Base-by-base conservation (phyloP, 2,888 invertebrate genomes). In the Xylota sylvarum region DNA sequence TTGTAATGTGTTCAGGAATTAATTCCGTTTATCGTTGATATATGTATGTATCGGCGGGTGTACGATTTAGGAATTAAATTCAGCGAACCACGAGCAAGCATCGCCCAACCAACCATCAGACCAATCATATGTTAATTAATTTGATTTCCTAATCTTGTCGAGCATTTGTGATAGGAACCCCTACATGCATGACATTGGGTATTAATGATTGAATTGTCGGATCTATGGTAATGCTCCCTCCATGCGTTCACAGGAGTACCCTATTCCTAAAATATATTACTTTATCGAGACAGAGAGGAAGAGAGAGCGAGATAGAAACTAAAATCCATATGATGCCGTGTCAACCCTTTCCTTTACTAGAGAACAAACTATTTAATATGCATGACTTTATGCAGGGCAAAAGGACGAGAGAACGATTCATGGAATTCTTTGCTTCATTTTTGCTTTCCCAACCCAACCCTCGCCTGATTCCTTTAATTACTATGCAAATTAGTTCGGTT, bases 61-160 rank as follows among this genome's bases (percentile, higher is more conserved):
- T 30, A 43, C 10, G 76, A 52, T 60, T 60, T 35, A 46, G 60
- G 67, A 37, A 52, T 67, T 48, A 23, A 19, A 30, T 40, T 30
- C 40, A 0, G 17, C 19, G 9, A 10, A 35, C 5, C 32, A 40
- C 9, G 14, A 5, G 5, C 40, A 19, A 10, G 12, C 3, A 14
- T 17, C 19, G 19, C 5, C 50, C 9, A 46, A 32, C 58, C 35
- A 12, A 4, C 46, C 46, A 17, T 17, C 50, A 52, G n/a, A 64
- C 48, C 62, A 64, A 74, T 80, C 83, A 78, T 72, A 74, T 79
- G 79, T 74, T 84, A 69, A 69, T 80, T 84, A 84, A 84, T 84
- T 79, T 84, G 74, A 79, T 84, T 84, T 72, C 55, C 79, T 69
- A 79, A 69, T 74, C 79, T 64, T 60, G 52, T 67, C 37, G 35